Base-by-base conservation (phyloP, 2,113 vertebrate genomes). In the Leiothrix lutea region DNA sequence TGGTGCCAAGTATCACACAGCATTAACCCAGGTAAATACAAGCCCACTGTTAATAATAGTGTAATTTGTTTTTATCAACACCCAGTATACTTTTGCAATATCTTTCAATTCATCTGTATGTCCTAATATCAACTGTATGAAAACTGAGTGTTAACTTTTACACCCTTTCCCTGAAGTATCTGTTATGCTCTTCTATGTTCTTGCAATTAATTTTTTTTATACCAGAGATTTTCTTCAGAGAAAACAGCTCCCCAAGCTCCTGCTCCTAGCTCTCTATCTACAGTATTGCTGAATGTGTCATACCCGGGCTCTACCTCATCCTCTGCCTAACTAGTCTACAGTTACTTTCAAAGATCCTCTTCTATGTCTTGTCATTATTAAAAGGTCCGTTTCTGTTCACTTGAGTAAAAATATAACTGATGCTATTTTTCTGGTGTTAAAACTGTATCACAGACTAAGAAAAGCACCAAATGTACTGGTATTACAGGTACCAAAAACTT, bases 71-170 rank as follows among this genome's bases (percentile, higher is more conserved):
- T 94, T 91, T 80, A 90, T 64, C 13, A 2, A 82, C 36, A 81
- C 13, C 3, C 24, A 21, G 44, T 75, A 81, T 86, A 47, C 31
- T 93, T 93, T 54, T 3, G 2, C 35, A 88, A 20, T 53, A 38
- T 47, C 33, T 80, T 88, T 72, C 72, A 73, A 69, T 74, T 67
- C 24, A 83, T 78, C 51, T 78, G 64, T 40, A 40, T 40, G 79
- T 48, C 64, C 33, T 40, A 40, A 21, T 66, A 93, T 60, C 42
- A 86, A 54, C 58, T 80, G 42, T 20, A 82, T 36, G 26, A 57
- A 77, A 73, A 86, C 57, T 77, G 45, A 95, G 14, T 25, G 29
- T 47, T 94, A 94, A 90, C 92, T 83, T 92, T 90, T 57, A 73
- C 62, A 92, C 60, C 62, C 47, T 77, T 94, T 80, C 71, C 75